Conservation (phyloP, 2,888 invertebrate genomes). For the Physocephala rufipes region DNA sequence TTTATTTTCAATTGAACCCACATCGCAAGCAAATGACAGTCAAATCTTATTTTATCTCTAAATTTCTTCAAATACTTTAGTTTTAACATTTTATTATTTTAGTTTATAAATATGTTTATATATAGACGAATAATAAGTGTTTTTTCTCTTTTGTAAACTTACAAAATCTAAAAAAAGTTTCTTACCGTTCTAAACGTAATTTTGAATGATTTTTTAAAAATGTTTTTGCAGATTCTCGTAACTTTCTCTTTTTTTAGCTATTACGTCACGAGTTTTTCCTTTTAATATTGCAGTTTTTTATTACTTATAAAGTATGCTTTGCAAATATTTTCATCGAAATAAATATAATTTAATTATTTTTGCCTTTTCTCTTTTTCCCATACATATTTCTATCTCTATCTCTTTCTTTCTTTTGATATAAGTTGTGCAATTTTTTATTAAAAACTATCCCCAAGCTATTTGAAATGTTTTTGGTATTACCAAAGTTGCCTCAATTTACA, state of each 20-base stretch:
- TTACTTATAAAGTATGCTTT: constrained; percentile 2
- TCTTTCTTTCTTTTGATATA: constrained; percentile 22
- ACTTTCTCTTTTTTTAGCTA: constrained; percentile 16
- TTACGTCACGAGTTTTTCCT: constrained; percentile 17
- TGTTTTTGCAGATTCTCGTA: constrained; percentile 16
- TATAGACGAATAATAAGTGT: not conserved
- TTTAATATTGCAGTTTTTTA: constrained; percentile 15
- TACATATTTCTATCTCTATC: constrained; percentile 34
- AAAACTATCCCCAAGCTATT: constrained; percentile 6
- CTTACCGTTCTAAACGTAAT: constrained; percentile 33
- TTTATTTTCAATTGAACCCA: too few relatives aligned
- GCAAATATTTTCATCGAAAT: not conserved
- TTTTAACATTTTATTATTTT: constrained; percentile 19
- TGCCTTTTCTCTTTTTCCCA: constrained; percentile 27
- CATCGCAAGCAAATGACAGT: too few relatives aligned
- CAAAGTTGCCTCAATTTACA: constrained; percentile 54
- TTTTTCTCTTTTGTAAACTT: constrained; percentile 5
- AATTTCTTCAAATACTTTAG: constrained; percentile 1
- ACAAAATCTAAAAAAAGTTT: constrained; percentile 16
- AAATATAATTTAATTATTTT: constrained; percentile 2
- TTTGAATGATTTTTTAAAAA: constrained; percentile 22
- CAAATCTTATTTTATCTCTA: too few relatives aligned
- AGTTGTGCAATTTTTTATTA: constrained; percentile 35
- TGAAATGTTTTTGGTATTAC: constrained; percentile 41
- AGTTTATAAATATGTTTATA: constrained; percentile 11